Conservation (phyloP, 2,113 vertebrate genomes). For the Grallaria varia region DNA sequence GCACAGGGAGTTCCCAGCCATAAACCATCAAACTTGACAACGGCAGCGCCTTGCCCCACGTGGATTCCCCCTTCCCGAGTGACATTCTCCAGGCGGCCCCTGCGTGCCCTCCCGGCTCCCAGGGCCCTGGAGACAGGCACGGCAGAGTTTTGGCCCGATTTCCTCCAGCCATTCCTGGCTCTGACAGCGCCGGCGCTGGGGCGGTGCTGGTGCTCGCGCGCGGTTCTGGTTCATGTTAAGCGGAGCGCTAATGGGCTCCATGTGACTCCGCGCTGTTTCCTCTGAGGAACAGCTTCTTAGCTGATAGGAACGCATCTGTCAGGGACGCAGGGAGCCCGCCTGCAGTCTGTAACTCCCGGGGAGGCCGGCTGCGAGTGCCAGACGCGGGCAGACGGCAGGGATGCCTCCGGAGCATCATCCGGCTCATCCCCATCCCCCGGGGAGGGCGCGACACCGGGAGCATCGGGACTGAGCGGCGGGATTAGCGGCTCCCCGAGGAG, state of each 20-base stretch:
- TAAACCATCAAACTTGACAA: not conserved
- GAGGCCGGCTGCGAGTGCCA: not conserved
- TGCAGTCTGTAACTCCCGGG: not conserved
- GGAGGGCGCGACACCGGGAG: not conserved
- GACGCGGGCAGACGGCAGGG: not conserved
- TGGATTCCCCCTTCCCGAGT: not conserved
- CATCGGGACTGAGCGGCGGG: no score
- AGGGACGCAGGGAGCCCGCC: not conserved
- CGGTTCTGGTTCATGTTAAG: not conserved
- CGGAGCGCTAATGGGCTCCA: not conserved
- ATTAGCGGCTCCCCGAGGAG: not conserved
- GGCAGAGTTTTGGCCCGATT: not conserved
- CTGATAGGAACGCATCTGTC: not conserved
- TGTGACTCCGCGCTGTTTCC: not conserved
- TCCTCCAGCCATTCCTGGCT: not conserved
- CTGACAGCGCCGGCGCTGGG: not conserved
- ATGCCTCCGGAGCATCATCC: not conserved
- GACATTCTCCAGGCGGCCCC: not conserved
- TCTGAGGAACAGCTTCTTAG: not conserved
- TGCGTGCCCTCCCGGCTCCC: not conserved
- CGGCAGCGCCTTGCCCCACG: not conserved
- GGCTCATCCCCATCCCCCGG: not conserved
- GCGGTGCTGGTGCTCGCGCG: not conserved
- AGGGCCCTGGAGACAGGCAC: not conserved
- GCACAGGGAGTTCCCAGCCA: not conserved